Percentiles rank a stretch among this genome's conserved stretches.
Conservation (phyloP, 2,113 vertebrate species). For the Tretioscincus oriximinensis region DNA sequence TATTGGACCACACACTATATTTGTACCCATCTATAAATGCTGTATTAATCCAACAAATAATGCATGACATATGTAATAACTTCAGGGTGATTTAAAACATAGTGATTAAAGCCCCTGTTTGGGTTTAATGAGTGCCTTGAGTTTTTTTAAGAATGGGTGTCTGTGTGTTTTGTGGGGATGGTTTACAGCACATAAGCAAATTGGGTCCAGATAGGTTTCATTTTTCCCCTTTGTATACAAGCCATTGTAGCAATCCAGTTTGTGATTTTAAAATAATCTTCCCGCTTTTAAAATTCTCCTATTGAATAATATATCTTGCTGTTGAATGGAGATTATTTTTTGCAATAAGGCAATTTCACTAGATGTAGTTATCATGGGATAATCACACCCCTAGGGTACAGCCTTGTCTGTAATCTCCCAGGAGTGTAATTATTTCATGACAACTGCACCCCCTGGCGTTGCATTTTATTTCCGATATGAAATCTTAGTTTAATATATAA, state of each 20-base stretch:
- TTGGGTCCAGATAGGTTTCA: slow-evolving; percentile 49
- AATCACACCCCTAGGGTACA: slow-evolving; percentile 82
- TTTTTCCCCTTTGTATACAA: slow-evolving; percentile 57
- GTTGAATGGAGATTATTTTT: slow-evolving; percentile 82
- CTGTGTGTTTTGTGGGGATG: not conserved
- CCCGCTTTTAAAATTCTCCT: slow-evolving; percentile 63
- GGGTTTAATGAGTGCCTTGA: slow-evolving; percentile 41
- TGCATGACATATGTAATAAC: accelerated
- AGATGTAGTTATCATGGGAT: slow-evolving; percentile 81
- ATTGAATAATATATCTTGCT: slow-evolving; percentile 79
- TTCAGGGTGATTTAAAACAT: not conserved
- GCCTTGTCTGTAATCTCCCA: slow-evolving; percentile 80
- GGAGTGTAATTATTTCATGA: slow-evolving; percentile 85
- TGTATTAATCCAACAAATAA: not conserved
- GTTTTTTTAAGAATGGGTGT: slow-evolving; percentile 35
- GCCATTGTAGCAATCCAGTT: slow-evolving; percentile 72
- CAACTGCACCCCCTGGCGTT: slow-evolving; percentile 75
- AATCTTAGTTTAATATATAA: slow-evolving; percentile 78
- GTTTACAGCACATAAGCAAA: slow-evolving; percentile 58
- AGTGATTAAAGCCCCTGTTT: slow-evolving; percentile 35
- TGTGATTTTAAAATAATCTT: slow-evolving; percentile 70
- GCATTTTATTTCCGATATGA: slow-evolving; percentile 81
- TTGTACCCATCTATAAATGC: not conserved
- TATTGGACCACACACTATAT: not conserved
- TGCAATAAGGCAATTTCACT: slow-evolving; percentile 82